phyloP scores from a whole-genome alignment of 2,888 invertebrate genomes.

The Pteria penguin region DNA sequence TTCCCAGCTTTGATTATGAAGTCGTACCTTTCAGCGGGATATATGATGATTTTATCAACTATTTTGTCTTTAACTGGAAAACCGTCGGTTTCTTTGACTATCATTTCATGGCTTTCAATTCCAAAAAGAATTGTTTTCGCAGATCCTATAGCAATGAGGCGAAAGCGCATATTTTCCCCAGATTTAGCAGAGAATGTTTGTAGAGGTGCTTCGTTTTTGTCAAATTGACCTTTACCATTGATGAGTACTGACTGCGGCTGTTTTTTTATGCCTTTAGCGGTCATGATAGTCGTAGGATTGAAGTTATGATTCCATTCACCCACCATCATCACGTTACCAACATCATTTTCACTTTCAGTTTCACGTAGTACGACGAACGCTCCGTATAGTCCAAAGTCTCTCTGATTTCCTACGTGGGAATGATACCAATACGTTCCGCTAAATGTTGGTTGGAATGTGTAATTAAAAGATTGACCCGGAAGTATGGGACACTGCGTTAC shows the following conservation, averaged over 20 bases:
- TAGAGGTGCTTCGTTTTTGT: not conserved
- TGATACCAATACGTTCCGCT: slow-evolving; percentile 11
- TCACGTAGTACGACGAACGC: not conserved
- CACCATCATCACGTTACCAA: not conserved
- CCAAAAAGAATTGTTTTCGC: not conserved
- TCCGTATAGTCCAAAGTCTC: slow-evolving; percentile 5
- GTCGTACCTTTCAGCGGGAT: slow-evolving; percentile 22
- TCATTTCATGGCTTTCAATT: not conserved
- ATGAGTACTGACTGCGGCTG: slow-evolving; percentile 4
- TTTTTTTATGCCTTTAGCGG: not conserved
- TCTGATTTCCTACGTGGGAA: slow-evolving; percentile 16
- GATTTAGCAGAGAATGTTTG: not conserved
- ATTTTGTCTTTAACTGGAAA: not conserved
- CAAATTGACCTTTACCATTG: slow-evolving; percentile 10
- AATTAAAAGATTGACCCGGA: slow-evolving; percentile 3
- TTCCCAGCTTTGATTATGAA: not conserved
- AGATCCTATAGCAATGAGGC: slow-evolving; percentile 9
- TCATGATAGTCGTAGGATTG: not conserved
- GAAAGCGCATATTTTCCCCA: not conserved
- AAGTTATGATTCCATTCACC: slow-evolving; percentile 16
- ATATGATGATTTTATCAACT: slow-evolving; percentile 21
- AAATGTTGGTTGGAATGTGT: slow-evolving; percentile 3
- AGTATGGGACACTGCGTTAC: slow-evolving; percentile 4
- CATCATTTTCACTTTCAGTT: not conserved
- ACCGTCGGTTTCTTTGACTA: slow-evolving; percentile 22